phyloP scores from a whole-genome alignment of 2,888 invertebrate genomes.

The Acanthopleura granulata region DNA sequence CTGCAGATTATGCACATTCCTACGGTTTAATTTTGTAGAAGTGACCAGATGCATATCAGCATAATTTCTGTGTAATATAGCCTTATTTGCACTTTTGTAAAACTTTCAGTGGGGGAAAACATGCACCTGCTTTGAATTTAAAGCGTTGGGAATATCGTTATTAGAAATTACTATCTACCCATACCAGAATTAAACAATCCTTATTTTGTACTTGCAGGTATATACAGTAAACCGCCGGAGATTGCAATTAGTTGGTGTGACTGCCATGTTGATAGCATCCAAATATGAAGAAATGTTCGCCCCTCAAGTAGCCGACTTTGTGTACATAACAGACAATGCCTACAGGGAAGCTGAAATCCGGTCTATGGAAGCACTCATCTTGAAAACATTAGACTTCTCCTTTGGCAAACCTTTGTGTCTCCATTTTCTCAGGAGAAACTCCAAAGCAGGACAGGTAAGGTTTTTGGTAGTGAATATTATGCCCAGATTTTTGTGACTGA shows the following conservation, averaged over 20 bases:
- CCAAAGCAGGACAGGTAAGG: slow-evolving; percentile 73
- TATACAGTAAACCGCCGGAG: slow-evolving; percentile 77
- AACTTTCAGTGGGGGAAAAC: too few relatives aligned
- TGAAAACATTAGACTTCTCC: slow-evolving; percentile 82
- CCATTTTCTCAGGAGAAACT: slow-evolving; percentile 85
- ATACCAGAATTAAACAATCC: too few relatives aligned
- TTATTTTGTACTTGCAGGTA: slow-evolving; percentile 37
- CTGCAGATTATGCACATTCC: too few relatives aligned
- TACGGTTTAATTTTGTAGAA: too few relatives aligned
- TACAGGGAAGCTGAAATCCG: slow-evolving; percentile 84
- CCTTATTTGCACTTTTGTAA: too few relatives aligned
- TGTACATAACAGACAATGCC: slow-evolving; percentile 90
- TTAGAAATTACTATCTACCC: too few relatives aligned
- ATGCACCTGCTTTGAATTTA: too few relatives aligned
- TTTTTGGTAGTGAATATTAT: too few relatives aligned
- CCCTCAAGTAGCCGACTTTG: slow-evolving; percentile 89
- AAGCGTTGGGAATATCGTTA: too few relatives aligned
- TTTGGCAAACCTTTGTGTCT: slow-evolving; percentile 89
- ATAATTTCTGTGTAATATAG: too few relatives aligned
- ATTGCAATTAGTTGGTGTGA: slow-evolving; percentile 89
- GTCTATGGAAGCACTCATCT: slow-evolving; percentile 85
- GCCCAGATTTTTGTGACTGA: too few relatives aligned
- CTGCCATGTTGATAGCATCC: slow-evolving; percentile 89
- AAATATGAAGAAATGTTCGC: slow-evolving; percentile 96
- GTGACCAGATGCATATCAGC: too few relatives aligned